phyloP scores from a whole-genome alignment of 2,113 vertebrate genomes.

The Diadophis punctatus region DNA sequence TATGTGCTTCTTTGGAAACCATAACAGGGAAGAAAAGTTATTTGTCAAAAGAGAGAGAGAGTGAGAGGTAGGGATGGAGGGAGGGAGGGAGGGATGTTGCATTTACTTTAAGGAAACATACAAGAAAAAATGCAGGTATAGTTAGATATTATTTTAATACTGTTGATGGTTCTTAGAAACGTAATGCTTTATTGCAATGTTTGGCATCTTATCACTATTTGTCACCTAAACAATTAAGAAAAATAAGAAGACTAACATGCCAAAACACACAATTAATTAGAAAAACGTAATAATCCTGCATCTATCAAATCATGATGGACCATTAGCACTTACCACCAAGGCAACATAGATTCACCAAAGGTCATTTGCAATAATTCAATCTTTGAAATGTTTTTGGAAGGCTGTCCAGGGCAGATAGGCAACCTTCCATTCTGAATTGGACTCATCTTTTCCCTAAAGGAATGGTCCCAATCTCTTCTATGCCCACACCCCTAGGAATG shows the following conservation, averaged over 20 bases:
- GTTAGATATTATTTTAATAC: not conserved
- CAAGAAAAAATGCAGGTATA: not conserved
- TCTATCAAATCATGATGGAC: not conserved
- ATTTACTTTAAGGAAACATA: not conserved
- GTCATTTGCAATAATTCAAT: not conserved
- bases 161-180: not conserved
- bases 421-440: not conserved
- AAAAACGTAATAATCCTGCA: not conserved
- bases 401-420: not conserved
- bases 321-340: not conserved
- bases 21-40: constrained; percentile 72
- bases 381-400: not conserved
- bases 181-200: not conserved
- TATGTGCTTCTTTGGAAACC: constrained; percentile 64
- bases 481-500: not conserved
- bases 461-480: not conserved
- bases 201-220: not conserved
- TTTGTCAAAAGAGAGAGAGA: constrained; percentile 69
- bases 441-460: not conserved
- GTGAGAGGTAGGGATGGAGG: no score
- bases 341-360: not conserved
- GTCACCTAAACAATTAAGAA: not conserved
- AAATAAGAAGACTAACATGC: not conserved
- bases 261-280: not conserved
- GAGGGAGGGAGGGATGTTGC: not conserved